Evolutionary conservation across 2,113 vertebrate species (phyloP).

Genomic region (Triplophysa siluroides): DNA sequence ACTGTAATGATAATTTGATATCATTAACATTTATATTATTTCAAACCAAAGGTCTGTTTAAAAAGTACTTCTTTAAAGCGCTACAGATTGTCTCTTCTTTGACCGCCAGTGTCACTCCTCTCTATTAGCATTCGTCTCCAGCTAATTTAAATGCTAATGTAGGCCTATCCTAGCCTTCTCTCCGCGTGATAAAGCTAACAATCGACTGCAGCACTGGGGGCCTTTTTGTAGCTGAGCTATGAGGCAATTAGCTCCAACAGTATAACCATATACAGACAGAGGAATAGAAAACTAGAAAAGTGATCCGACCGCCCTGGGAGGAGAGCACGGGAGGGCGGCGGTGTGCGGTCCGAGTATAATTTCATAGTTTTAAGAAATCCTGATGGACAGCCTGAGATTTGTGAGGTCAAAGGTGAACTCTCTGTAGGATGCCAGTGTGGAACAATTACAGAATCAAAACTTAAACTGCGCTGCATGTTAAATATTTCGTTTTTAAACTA

Average conservation of each 20-base stretch:
- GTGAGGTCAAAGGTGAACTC: not conserved
- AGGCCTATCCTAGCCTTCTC: constrained; percentile 44
- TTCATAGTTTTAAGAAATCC: not conserved
- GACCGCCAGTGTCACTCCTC: constrained; percentile 29
- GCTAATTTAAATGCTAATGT: constrained; percentile 55
- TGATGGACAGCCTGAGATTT: constrained; percentile 5
- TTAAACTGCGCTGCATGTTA: too few relatives aligned
- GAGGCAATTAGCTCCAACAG: constrained; percentile 43
- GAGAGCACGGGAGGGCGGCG: not conserved
- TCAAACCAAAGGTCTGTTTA: constrained; percentile 13
- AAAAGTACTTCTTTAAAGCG: constrained; percentile 17
- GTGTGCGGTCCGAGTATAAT: constrained; percentile 8
- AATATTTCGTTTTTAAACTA: not conserved
- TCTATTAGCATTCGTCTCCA: constrained; percentile 36
- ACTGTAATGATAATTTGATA: not conserved
- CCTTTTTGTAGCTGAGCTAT: constrained; percentile 22
- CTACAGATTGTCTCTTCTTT: not conserved
- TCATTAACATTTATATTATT: not conserved
- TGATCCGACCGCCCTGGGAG: not conserved
- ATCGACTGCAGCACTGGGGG: constrained; percentile 4
- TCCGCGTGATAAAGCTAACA: constrained; percentile 43
- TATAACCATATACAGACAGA: constrained; percentile 17
- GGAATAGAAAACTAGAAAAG: constrained; percentile 15
- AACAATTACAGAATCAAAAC: not conserved
- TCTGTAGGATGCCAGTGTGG: not conserved